Evolutionary conservation across 2,113 vertebrate species (phyloP).

Genomic region (Gracilinanus agilis): DNA sequence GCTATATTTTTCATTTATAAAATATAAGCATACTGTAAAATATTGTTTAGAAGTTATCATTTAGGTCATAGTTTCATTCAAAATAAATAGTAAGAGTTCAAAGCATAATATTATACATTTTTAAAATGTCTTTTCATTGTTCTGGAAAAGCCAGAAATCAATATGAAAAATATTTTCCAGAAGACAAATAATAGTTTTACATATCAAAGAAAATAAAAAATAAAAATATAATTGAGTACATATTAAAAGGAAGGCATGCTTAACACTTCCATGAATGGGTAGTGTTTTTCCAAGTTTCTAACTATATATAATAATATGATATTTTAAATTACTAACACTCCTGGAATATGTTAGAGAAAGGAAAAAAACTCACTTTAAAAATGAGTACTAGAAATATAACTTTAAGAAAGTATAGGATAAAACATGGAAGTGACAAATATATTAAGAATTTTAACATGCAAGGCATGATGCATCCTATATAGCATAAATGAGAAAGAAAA

Average conservation of each 20-base stretch:
- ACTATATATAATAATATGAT: constrained; percentile 24
- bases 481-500: constrained; percentile 53
- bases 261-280: not conserved
- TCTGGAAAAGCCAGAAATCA: constrained; percentile 54
- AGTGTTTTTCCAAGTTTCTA: not conserved
- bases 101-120: constrained; percentile 59
- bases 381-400: constrained; percentile 35
- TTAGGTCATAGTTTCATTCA: constrained; percentile 67
- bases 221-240: constrained; percentile 55
- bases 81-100: constrained; percentile 66
- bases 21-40: not conserved
- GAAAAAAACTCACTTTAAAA: constrained; percentile 6
- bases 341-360: constrained; percentile 8
- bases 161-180: constrained; percentile 59
- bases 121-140: constrained; percentile 61
- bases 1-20: constrained; percentile 53
- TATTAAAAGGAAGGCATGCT: constrained; percentile 51
- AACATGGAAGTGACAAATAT: not conserved
- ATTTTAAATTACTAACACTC: constrained; percentile 60
- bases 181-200: constrained; percentile 33
- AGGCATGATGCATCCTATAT: constrained; percentile 26
- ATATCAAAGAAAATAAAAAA: constrained; percentile 68
- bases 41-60: constrained; percentile 58
- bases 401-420: constrained; percentile 30
- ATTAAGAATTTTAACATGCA: constrained; percentile 19